These are phyloP conservation scores for Cyanoramphus novaezelandiae DNA, from an alignment of 2,113 vertebrate species.

Conservation along the genomic window DNA sequence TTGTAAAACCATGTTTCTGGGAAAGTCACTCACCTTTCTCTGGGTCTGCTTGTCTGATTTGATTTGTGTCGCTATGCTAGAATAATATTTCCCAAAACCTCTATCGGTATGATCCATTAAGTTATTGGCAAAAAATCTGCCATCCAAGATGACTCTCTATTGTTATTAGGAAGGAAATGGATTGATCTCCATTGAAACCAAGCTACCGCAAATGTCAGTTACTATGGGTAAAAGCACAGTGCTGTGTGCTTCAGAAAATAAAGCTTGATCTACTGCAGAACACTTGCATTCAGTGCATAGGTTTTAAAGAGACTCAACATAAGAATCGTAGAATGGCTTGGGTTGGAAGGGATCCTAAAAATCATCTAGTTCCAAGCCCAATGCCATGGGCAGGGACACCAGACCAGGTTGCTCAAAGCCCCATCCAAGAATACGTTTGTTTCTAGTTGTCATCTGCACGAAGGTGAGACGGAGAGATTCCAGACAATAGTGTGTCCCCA, in stretches of 20 bases:
- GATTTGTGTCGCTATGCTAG: slow-evolving; percentile 24
- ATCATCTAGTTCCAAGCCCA: not conserved
- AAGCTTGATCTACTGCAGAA: not conserved
- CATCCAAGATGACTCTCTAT: not conserved
- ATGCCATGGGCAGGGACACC: not conserved
- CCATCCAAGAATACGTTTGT: not conserved
- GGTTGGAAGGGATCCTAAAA: not conserved
- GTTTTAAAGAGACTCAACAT: not conserved
- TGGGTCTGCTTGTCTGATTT: not conserved
- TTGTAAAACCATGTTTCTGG: slow-evolving; percentile 11
- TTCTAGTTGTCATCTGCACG: not conserved
- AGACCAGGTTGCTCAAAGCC: not conserved
- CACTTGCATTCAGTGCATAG: not conserved
- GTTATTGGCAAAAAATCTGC: not conserved
- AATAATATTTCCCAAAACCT: slow-evolving; percentile 34
- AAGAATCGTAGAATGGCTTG: not conserved
- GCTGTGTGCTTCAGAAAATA: not conserved
- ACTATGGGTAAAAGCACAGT: rapidly evolving
- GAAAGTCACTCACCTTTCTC: slow-evolving; percentile 17
- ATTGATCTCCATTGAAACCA: not conserved
- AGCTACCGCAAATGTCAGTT: not conserved
- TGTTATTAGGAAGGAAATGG: not conserved
- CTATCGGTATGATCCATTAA: slow-evolving; percentile 12
- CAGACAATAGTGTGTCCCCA: rapidly evolving
- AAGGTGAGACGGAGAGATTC: not conserved